Evolutionary conservation across 2,797 vertebrate genomes (phyloP).

Genomic region (Mormyrops attenuatus): DNA sequence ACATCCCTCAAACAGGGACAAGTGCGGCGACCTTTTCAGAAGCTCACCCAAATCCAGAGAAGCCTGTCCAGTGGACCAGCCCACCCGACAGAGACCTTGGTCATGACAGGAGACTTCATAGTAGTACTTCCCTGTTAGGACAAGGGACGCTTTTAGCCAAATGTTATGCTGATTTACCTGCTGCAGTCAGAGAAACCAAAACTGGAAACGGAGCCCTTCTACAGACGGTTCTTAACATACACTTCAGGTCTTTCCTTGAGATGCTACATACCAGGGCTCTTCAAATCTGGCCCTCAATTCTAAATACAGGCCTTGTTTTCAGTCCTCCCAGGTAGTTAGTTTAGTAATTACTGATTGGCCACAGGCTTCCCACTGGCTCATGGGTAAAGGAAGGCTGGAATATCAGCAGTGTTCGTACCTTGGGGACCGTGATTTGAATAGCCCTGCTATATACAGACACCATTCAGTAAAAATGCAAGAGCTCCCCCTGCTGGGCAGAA

Average conservation of each 20-base stretch:
- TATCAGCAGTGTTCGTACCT: neutral
- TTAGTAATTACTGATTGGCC: neutral
- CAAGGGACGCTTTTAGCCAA: neutral
- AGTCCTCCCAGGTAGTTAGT: neutral
- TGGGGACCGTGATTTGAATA: neutral
- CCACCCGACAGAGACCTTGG: constrained; percentile 88
- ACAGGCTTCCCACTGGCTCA: neutral
- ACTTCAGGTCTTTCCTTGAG: neutral
- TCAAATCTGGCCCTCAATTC: neutral
- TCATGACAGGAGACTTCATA: constrained; percentile 92
- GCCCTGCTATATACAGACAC: neutral
- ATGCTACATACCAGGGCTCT: neutral
- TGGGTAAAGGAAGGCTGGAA: neutral
- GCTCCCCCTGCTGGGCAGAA: neutral
- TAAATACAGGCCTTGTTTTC: neutral
- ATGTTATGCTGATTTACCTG: neutral
- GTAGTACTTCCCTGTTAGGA: constrained; percentile 76
- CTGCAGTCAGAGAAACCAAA: neutral
- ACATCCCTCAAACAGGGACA: neutral
- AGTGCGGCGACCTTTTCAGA: neutral
- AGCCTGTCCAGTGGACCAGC: constrained; percentile 88
- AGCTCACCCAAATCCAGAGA: constrained; percentile 83
- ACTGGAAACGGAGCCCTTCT: neutral
- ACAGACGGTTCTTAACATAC: neutral
- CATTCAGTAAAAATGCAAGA: neutral